Conservation (phyloP, 2,797 vertebrate species). For the Petrocephalus sullivani region DNA sequence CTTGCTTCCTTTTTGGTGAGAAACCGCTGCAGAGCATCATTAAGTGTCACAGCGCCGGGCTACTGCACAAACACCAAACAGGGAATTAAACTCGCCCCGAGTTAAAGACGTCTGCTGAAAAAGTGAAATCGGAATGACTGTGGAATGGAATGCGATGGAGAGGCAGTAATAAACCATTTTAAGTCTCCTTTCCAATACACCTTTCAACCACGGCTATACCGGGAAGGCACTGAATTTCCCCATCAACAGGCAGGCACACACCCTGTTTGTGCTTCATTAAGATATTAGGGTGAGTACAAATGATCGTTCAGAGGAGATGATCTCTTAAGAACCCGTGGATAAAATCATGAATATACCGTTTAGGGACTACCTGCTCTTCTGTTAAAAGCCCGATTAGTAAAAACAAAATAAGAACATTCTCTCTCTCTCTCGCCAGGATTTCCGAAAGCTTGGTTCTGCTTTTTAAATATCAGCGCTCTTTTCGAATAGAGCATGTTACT, state of each 20-base stretch:
- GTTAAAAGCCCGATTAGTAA: neutral
- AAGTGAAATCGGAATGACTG: neutral
- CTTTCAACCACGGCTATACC: neutral
- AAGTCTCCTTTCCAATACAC: neutral
- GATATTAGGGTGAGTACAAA: neutral
- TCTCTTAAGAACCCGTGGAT: neutral
- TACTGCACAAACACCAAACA: neutral
- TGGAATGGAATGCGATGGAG: neutral
- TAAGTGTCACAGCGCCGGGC: slow-evolving; percentile 23
- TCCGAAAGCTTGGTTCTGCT: neutral
- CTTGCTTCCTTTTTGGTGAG: slow-evolving; percentile 46
- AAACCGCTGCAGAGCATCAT: slow-evolving; percentile 13
- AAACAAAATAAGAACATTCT: neutral
- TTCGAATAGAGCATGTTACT: neutral
- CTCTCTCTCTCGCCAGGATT: neutral
- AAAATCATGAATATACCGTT: neutral
- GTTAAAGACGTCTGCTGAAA: neutral
- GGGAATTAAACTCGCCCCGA: neutral
- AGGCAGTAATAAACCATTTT: neutral
- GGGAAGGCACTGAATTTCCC: neutral
- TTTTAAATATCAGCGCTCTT: slow-evolving; percentile 3
- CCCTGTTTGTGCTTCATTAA: neutral
- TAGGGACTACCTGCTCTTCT: neutral
- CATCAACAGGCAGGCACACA: neutral
- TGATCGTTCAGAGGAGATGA: neutral